A percentile compares a stretch with the other conserved stretches of the same genome.
phyloP scores from a whole-genome alignment of 2,113 vertebrate species.

The Struthio camelus region DNA sequence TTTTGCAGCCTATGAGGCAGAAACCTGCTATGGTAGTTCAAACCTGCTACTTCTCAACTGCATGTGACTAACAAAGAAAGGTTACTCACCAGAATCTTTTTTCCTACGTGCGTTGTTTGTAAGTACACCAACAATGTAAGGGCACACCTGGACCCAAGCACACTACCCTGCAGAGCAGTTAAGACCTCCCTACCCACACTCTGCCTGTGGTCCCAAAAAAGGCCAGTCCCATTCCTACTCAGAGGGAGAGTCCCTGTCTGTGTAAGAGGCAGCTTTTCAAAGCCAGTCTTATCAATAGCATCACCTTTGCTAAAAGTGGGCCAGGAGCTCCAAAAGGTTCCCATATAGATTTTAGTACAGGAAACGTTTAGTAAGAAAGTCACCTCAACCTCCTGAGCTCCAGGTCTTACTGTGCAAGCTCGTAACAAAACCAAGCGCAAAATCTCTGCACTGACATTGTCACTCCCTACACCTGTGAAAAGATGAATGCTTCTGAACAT shows the following conservation, averaged over 20 bases:
- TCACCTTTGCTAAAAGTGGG: neutral
- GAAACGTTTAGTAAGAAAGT: neutral
- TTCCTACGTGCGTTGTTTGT: neutral
- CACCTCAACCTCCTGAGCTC: neutral
- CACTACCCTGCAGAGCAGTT: no score
- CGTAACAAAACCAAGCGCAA: neutral
- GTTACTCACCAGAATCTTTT: neutral
- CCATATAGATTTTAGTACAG: neutral
- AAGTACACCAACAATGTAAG: neutral
- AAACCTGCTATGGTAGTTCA: neutral
- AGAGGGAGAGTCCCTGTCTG: neutral
- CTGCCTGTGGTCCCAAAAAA: neutral
- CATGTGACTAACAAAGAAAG: neutral
- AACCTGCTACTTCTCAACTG: neutral
- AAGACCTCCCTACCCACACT: neutral
- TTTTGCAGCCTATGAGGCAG: fast-evolving
- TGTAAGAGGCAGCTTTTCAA: neutral
- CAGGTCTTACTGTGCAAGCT: neutral
- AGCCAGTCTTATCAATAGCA: neutral
- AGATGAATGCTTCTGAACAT: neutral
- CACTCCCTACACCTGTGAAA: neutral
- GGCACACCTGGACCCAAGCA: neutral
- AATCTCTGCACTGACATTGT: neutral
- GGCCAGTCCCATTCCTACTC: neutral
- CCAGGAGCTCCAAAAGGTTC: neutral